These are phyloP conservation scores for Maniola jurtina DNA, from an alignment of 1,140 invertebrate species.

Conservation along the genomic window DNA sequence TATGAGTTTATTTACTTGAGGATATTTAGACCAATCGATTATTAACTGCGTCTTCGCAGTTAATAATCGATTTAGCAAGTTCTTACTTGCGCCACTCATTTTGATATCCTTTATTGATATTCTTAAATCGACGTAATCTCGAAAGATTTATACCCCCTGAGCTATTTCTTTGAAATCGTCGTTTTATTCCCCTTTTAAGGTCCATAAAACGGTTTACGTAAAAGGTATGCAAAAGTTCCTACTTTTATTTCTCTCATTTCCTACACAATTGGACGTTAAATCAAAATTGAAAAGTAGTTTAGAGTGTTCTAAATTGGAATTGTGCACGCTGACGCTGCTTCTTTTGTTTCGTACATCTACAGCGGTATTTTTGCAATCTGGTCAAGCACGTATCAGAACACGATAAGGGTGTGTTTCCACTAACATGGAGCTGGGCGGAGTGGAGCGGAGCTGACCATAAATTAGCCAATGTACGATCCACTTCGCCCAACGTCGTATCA, in stretches of 20 bases:
- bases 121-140: conserved; percentile 13
- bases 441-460: no score
- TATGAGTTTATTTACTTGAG: background rate
- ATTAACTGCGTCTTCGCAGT: background rate
- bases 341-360: no score
- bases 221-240: conserved; percentile 22
- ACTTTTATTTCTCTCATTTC: conserved; percentile 26
- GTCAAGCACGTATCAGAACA: no score
- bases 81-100: background rate
- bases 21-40: background rate
- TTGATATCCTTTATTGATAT: conserved; percentile 9
- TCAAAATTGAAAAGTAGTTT: background rate
- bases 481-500: no score
- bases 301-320: no score
- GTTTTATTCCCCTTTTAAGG: conserved; percentile 29
- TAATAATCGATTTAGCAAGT: no score
- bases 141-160: conserved; percentile 27
- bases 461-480: no score
- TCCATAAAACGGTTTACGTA: conserved; percentile 21
- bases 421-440: no score
- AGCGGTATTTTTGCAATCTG: no score
- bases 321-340: no score
- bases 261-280: background rate
- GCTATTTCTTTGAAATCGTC: conserved; percentile 29
- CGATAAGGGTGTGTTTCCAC: no score